Evolutionary conservation across 2,888 invertebrate species (phyloP), one percentile per base, ranked within the genome.

Genomic region (Euzophera pinguis): DNA sequence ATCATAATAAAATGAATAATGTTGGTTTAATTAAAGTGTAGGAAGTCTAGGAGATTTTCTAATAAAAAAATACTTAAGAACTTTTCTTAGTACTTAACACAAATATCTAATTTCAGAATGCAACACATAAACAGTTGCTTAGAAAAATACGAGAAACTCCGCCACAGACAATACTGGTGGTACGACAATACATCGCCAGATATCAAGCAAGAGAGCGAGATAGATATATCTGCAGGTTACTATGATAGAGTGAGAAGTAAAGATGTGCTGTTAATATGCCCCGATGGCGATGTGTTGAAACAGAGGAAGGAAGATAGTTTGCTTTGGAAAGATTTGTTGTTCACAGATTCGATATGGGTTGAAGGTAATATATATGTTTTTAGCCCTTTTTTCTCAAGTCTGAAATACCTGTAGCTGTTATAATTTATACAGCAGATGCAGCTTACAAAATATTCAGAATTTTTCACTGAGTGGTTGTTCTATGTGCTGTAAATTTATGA

Each of bases 101-200:
- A 55, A 12, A 10, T 41, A 37, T 10, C 32, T 41, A 41, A 48
- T 69, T 71, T 51, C 64, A 89, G 88, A 51, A 86, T 90, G 62
- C 65, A 79, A 35, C 88, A 88, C 54, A 82, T 88, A 64, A 78
- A 84, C 60, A 34, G 72, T 34, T 72, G 75, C 43, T 35, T 77
- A 27, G 72, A 76, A 2, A 82, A 81, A 61, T 87, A 72, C 55
- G 83, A 84, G 5, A 83, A 75, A 52, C 63, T 88, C 0, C 76
- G 86, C 0, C 87, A 88, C 43, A 75, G 90, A 22, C 73, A 75
- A 16, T 63, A 67, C 1, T 89, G 88, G 89, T 88, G 89, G 90
- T 61, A 67, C 10, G 57, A 62, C 0, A 47, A 54, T 1, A 42
- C 59, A 1, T 17, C 54, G 1, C 54, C 53, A 16, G 67, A 67